Evolutionary conservation across 2,113 vertebrate genomes (phyloP), one percentile per base, ranked within the genome.

Genomic region (Actenoides hombroni): DNA sequence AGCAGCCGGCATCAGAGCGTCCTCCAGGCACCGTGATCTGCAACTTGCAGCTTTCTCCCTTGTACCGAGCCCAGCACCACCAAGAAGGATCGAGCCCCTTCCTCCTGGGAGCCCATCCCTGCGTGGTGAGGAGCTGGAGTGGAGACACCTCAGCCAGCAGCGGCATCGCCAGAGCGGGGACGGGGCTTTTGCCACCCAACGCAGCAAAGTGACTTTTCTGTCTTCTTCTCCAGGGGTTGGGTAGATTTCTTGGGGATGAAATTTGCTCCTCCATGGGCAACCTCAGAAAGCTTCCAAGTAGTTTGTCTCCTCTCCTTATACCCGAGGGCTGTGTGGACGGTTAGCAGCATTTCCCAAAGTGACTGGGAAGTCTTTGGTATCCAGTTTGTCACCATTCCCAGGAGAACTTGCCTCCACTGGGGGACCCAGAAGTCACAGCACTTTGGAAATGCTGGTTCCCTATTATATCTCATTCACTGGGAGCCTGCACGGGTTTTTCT

Each of bases 81-180:
- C 0, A 3, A 10, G 73, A 19, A 46, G 69, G 31, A 78, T 2
- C 0, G 2, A 86, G 33, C 42, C 33, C 51, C 65, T 65, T 91
- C 78, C 69, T 20, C 7, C 29, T 2, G 33, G 69, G 77, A 54
- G 33, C 14, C 5, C 5, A 2, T 6, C 70, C 29, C 83, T 68
- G 46, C 1, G 1, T 6, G 46, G 6, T 15, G 60, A 81, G 56
- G n/a, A 80, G n/a, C 33, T 1, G 0, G 13, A 15, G 0, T 2
- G 40, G 42, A 25, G 37, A 54, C 67, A 11, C 11, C n/a, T 42
- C 69, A 39, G 51, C 57, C 59, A 44, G 70, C 77, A 53, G 4
- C 0, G 1, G 91, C 3, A 42, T 3, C 13, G 1, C 48, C 6
- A 0, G 3, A n/a, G n/a, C 1, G 53, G 87, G 56, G 33, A 57